Evolutionary conservation across 2,888 invertebrate species (phyloP), one percentile per base, ranked within the genome.

Genomic region (Caenorhabditis drosophilae): DNA sequence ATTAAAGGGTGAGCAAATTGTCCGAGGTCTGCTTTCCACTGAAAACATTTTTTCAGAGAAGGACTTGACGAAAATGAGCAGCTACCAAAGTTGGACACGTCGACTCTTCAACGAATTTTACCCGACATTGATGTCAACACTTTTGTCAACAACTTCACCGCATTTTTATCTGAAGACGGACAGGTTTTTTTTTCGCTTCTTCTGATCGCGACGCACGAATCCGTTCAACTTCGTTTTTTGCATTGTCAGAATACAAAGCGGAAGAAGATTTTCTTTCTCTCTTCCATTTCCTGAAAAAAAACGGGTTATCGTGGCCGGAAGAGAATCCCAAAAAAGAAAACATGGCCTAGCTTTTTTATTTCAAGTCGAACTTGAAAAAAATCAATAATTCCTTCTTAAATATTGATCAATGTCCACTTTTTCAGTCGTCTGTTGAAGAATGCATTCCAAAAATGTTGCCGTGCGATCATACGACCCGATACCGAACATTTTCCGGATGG

Each of bases 401-500:
- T 34, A 34, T 34, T 12, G 9, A 34, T 12, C 12, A 12, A 11
- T 11, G 31, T 31, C 6, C 12, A 31, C 6, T 6, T 31, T 46
- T 46, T 26, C 46, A 47, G 22, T 50, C 50, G 16, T 26, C 51
- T 6, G 25, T 35, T 4, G 75, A 74, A 31, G 73, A 76, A 23
- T 83, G 83, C 57, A 64, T 78, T 11, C 83, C 83, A 20, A 74
- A 78, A 44, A 75, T 77, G 70, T 69, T 83, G 26, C 83, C 83
- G 2, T 84, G 84, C 48, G 84, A 84, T 56, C 82, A 81, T 54
- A 82, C 82, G 1, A 66, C 82, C 7, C 77, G 75, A 73, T 93
- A 91, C 85, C 89, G 93, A 51, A 91, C 91, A 0, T 89, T 90
- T 58, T 92, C 92, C 82, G 93, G 93, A 27, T 91, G 91, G 35